Percentiles rank a stretch among this genome's conserved stretches.
Evolutionary conservation across 2,797 vertebrate genomes (phyloP).

Genomic region (Chiloscyllium punctatum): DNA sequence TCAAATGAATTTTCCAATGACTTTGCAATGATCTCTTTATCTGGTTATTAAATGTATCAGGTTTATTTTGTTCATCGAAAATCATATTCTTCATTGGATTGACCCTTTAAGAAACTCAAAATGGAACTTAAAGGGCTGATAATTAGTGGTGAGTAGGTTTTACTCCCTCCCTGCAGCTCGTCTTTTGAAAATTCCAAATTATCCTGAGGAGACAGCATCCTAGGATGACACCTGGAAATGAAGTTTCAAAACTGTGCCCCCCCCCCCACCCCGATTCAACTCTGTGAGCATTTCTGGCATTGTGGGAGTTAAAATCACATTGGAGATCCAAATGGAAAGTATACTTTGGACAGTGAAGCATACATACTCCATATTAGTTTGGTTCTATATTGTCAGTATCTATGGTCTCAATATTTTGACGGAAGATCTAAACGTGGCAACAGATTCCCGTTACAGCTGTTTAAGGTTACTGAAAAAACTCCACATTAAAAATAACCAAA

Average conservation of each 20-base stretch:
- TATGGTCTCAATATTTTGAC: neutral
- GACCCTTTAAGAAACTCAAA: too few relatives aligned
- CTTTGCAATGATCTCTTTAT: too few relatives aligned
- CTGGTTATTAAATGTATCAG: too few relatives aligned
- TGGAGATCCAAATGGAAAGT: neutral
- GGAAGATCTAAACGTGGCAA: neutral
- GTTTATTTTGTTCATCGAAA: too few relatives aligned
- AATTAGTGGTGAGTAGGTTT: too few relatives aligned
- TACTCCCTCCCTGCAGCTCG: too few relatives aligned
- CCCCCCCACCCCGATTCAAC: neutral
- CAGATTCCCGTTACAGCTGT: neutral
- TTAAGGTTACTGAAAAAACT: neutral
- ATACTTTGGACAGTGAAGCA: neutral
- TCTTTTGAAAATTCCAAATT: neutral
- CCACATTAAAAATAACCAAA: neutral
- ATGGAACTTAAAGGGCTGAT: too few relatives aligned
- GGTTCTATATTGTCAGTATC: neutral
- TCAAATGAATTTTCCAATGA: too few relatives aligned
- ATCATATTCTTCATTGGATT: too few relatives aligned
- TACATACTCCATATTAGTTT: neutral
- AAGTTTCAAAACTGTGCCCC: neutral
- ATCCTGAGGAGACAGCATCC: too few relatives aligned
- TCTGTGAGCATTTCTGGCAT: neutral
- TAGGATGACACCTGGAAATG: too few relatives aligned
- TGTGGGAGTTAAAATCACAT: neutral